Evolutionary conservation across 2,113 vertebrate species (phyloP).

Genomic region (Ibidorhyncha struthersii): DNA sequence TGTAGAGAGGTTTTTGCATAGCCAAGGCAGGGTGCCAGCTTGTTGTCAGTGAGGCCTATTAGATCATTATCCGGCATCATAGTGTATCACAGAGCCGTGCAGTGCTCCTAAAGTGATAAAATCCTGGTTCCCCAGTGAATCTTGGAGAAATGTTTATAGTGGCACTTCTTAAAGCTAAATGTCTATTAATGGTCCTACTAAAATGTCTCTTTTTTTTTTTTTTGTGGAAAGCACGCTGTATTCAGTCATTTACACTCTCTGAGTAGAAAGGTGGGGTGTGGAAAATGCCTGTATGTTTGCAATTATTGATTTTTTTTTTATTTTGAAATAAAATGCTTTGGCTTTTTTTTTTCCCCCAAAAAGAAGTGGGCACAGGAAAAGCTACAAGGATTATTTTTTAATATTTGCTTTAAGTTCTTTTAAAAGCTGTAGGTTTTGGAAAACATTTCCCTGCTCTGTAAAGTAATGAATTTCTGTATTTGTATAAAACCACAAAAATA

Average conservation of each 20-base stretch:
- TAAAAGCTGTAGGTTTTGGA: neutral
- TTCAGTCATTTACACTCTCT: neutral
- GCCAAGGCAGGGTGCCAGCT: neutral
- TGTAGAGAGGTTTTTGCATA: neutral
- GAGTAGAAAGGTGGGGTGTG: neutral
- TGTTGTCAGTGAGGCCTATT: neutral
- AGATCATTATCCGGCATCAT: neutral
- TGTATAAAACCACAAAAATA: neutral
- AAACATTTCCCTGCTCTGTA: neutral
- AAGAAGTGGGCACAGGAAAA: neutral
- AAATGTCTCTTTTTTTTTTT: neutral
- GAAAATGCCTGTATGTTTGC: neutral
- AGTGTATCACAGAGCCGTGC: neutral
- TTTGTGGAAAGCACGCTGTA: neutral
- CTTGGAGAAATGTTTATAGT: conserved; percentile 13
- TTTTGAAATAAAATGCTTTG: neutral
- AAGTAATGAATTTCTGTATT: neutral
- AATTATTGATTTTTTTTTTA: neutral
- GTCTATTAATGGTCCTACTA: neutral
- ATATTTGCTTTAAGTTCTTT: neutral
- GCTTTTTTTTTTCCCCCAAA: neutral
- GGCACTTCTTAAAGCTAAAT: conserved; percentile 1
- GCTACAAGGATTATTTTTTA: neutral
- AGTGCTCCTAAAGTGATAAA: conserved; percentile 5
- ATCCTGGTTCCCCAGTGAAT: neutral